Base-by-base conservation (phyloP, 2,113 vertebrate species). In the Tichodroma muraria region DNA sequence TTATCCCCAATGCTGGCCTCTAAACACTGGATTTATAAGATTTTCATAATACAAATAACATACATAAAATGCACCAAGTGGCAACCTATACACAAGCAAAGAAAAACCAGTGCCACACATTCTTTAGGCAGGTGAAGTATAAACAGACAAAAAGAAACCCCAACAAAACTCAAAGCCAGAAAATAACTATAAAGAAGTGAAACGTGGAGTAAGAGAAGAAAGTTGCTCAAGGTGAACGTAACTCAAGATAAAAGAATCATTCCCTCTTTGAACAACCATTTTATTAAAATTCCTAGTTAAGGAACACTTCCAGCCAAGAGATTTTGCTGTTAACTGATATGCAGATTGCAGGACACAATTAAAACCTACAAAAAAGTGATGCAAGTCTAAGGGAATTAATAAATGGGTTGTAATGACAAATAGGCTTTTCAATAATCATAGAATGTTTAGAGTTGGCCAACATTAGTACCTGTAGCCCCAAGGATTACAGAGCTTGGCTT, bases 191-290 rank as follows among this genome's bases (percentile, higher is more conserved):
- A 80, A 90, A 88, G 30, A 89, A 70, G 7, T 35, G 13, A 76
- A 65, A 93, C 65, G 28, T 22, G 6, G 38, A 85, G 13, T 82
- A 89, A 57, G 28, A 85, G 40, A 80, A 82, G 2, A 91, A 95
- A 69, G 35, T 86, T 14, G 30, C 76, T 90, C 54, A 82, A 91
- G 63, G 88, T 91, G n/a, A 82, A 93, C 69, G 31, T 27, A 93
- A 89, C 5, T 22, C 5, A 66, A 75, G 85, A 92, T 92, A 84
- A 93, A 96, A 90, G 82, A 89, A 77, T 31, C 3, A 42, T 25
- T 70, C 59, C 27, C 44, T 33, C 88, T 94, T 96, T 95, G 85
- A 95, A 91, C 45, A 85, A 66, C 19, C 25, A 87, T 69, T 90
- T 85, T 63, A 93, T 85, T 73, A 80, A 25, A 73, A 82, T 80